Evolutionary conservation across 2,888 invertebrate species (phyloP), one percentile per base, ranked within the genome.

Genomic region (Drosophila longiperda): DNA sequence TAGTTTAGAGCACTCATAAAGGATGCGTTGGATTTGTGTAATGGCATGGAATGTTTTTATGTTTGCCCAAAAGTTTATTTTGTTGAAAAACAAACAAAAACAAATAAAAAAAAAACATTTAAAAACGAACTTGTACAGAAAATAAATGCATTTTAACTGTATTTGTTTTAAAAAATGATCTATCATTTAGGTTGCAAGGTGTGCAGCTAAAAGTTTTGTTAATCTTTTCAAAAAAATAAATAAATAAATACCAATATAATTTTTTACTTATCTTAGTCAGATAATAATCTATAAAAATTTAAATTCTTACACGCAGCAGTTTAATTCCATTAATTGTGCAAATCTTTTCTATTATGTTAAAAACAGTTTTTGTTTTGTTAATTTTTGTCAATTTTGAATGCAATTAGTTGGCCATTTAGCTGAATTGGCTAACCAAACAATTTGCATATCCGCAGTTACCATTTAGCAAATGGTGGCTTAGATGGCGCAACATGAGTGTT

Each of bases 31-130:
- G 75, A 82, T 83, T 74, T 85, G 88, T 82, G 87, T 88, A 88
- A 83, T 86, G 87, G 82, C 75, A 88, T 75, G 85, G 89, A 86
- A 88, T 88, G 85, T 83, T 85, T 75, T 86, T 88, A 88, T 88
- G 82, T 76, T 80, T 78, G 72, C 49, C 49, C 42, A 62, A 66
- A 81, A 81, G 66, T 61, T 81, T 71, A 57, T 50, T 63, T 61
- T 42, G 45, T 63, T 63, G 17, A 7, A 11, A 29, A 17, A 42
- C n/a, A 40, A 40, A 20, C 17, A 20, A 40, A 17, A 48, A 54
- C 34, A 38, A 32, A 32, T n/a, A n/a, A 49, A 42, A 53, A 23
- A 36, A 26, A 52, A 49, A 36, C 29, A 29, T 29, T 29, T 29
- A 6, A 15, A 40, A 15, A 62, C 53, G 17, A 59, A 40, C 62